phyloP scores from a whole-genome alignment of 1,140 invertebrate genomes.

The Cotesia chilonis region DNA sequence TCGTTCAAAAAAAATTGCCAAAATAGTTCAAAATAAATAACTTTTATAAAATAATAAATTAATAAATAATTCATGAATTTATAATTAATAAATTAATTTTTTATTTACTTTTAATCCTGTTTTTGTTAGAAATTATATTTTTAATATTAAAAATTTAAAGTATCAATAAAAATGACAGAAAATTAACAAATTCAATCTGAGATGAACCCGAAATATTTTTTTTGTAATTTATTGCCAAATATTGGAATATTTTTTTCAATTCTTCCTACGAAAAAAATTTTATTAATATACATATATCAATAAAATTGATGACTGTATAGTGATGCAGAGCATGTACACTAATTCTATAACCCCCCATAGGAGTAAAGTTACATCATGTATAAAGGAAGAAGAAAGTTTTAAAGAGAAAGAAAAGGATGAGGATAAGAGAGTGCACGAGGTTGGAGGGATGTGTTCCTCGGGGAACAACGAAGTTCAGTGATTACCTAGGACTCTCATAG shows the following conservation, averaged over 20 bases:
- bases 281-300: background rate
- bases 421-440: conserved; percentile 27
- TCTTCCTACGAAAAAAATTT: no score
- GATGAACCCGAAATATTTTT: background rate
- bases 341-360: conserved; percentile 13
- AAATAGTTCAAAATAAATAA: no score
- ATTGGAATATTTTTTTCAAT: no score
- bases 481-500: conserved; percentile 66
- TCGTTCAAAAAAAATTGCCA: no score
- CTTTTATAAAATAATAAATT: no score
- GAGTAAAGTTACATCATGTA: conserved; percentile 34
- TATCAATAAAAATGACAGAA: no score
- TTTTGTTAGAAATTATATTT: no score
- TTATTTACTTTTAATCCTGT: no score
- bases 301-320: conserved; percentile 1
- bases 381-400: conserved; percentile 7
- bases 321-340: conserved; percentile 2
- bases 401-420: conserved; percentile 19
- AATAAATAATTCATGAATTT: no score
- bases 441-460: conserved; percentile 52
- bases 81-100: no score
- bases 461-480: conserved; percentile 65
- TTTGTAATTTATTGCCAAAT: background rate
- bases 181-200: no score
- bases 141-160: no score